These are phyloP conservation scores for Pipistrellus kuhlii DNA, from an alignment of 2,797 vertebrate genomes.

Conservation along the genomic window DNA sequence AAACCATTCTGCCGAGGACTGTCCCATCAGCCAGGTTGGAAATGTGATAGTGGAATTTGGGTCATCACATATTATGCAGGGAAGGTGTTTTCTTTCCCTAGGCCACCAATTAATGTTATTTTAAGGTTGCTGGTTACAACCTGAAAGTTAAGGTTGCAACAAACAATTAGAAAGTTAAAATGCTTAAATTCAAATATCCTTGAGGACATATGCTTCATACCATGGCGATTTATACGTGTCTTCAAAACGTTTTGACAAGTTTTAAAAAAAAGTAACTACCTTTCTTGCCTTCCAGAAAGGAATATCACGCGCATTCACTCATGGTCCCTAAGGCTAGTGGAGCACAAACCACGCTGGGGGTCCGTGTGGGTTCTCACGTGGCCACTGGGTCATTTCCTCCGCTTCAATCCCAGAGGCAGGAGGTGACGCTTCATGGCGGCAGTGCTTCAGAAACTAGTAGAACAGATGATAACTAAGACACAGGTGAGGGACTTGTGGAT, in stretches of 20 bases:
- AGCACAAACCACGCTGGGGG: background rate
- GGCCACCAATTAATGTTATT: background rate
- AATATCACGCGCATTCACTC: background rate
- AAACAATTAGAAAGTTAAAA: slow-evolving; percentile 33
- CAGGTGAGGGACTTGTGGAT: background rate
- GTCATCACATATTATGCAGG: background rate
- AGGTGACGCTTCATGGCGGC: background rate
- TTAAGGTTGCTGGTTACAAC: background rate
- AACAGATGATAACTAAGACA: background rate
- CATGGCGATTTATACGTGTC: background rate
- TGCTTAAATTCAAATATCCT: background rate
- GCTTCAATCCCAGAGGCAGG: background rate
- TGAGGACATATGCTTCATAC: background rate
- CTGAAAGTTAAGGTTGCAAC: background rate
- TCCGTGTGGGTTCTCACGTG: background rate
- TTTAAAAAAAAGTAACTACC: background rate
- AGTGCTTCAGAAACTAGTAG: slow-evolving; percentile 43
- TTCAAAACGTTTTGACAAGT: slow-evolving; percentile 47
- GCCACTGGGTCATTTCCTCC: background rate
- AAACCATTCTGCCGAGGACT: background rate
- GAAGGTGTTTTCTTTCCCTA: background rate
- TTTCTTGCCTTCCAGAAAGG: slow-evolving; percentile 1
- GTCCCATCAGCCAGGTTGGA: background rate
- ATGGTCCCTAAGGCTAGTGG: background rate
- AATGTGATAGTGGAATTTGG: too few relatives aligned